Conservation (phyloP, 1,140 invertebrate genomes). For the Littorina saxatilis region DNA sequence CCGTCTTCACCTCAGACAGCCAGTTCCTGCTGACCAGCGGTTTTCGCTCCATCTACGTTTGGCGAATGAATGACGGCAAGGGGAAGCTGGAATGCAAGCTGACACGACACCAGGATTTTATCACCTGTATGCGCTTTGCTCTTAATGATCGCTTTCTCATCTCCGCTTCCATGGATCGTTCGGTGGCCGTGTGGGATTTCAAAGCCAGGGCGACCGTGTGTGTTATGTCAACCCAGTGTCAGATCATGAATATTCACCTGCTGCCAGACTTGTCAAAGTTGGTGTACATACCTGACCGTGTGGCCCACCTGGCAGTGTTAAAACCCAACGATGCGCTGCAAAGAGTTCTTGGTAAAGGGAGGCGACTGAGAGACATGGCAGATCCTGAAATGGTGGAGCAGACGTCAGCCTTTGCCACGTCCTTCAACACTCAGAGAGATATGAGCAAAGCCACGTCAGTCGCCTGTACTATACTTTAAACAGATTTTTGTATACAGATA, state of each 20-base stretch:
- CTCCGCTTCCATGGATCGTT: slow-evolving; percentile 54
- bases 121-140: slow-evolving; percentile 55
- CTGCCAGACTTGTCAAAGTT: slow-evolving; percentile 40
- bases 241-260: slow-evolving; percentile 51
- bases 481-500: neutral
- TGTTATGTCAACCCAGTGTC: slow-evolving; percentile 50
- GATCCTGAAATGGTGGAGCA: slow-evolving; percentile 43
- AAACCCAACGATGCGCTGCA: slow-evolving; percentile 46
- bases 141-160: slow-evolving; percentile 50
- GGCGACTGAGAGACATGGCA: slow-evolving; percentile 38
- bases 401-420: slow-evolving; percentile 52
- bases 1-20: slow-evolving; percentile 54
- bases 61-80: slow-evolving; percentile 51
- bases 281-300: slow-evolving; percentile 55
- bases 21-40: slow-evolving; percentile 53
- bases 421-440: slow-evolving; percentile 54
- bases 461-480: slow-evolving; percentile 8
- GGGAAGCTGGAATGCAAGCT: slow-evolving; percentile 53
- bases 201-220: slow-evolving; percentile 47
- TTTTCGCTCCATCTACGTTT: slow-evolving; percentile 61
- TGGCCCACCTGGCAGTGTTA: slow-evolving; percentile 51
- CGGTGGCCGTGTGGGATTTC: slow-evolving; percentile 57
- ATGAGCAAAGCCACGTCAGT: neutral
- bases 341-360: slow-evolving; percentile 15
- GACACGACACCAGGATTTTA: slow-evolving; percentile 58